Conservation (phyloP, 1,140 invertebrate species). For the Polypedilum pembai region DNA sequence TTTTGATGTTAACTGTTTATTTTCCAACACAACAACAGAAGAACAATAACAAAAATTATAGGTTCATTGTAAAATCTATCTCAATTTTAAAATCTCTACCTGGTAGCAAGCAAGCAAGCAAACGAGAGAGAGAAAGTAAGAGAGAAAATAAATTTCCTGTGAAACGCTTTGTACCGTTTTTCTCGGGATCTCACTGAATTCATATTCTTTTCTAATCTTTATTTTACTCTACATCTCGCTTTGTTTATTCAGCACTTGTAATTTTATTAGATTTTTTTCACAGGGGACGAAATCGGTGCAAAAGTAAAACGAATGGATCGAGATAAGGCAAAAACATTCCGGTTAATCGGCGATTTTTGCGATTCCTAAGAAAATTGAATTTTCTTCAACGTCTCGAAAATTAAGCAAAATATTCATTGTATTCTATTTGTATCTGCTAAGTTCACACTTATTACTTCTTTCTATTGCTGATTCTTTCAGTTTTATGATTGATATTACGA, state of each 20-base stretch:
- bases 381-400: no score
- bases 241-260: conserved; percentile 18
- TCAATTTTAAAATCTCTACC: neutral
- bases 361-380: no score
- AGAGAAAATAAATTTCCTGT: neutral
- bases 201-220: neutral
- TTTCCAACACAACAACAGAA: neutral
- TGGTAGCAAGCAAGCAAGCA: neutral
- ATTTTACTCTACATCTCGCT: neutral
- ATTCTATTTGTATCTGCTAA: no score
- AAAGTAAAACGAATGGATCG: no score
- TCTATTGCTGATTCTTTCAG: no score
- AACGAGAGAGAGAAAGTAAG: neutral
- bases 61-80: neutral
- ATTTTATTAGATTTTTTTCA: neutral
- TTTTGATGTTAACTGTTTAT: conserved; percentile 19
- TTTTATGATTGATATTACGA: no score
- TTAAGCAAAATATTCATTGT: no score
- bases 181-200: neutral
- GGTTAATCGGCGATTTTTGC: no score
- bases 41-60: neutral
- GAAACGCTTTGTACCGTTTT: conserved; percentile 8
- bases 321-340: no score
- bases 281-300: no score
- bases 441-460: no score